Percentiles rank a stretch among this genome's conserved stretches.
These are phyloP conservation scores for Nesoenas mayeri DNA, from an alignment of 2,113 vertebrate species.

Conservation along the genomic window DNA sequence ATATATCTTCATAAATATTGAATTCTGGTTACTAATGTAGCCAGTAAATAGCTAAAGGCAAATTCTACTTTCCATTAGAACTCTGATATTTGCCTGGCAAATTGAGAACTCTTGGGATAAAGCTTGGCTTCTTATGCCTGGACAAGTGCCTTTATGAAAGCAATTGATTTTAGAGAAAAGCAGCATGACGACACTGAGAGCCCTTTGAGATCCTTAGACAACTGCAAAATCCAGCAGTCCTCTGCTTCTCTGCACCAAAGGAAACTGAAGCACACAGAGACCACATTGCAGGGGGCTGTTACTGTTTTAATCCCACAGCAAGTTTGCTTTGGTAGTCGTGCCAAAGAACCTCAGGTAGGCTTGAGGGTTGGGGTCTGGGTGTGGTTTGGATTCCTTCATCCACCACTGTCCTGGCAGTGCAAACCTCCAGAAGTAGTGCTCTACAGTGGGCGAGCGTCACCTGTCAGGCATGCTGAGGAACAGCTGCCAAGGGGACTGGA, in stretches of 20 bases:
- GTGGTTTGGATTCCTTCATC: neutral
- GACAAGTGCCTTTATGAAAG: neutral
- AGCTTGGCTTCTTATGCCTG: neutral
- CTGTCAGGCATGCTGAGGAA: neutral
- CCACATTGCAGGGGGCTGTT: neutral
- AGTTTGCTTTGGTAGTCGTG: neutral
- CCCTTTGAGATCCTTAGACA: neutral
- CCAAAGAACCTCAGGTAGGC: neutral
- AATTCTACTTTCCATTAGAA: slow-evolving; percentile 15
- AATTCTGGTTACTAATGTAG: slow-evolving; percentile 15
- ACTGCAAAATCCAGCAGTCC: neutral
- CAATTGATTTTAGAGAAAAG: slow-evolving; percentile 25
- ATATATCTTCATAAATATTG: slow-evolving; percentile 19
- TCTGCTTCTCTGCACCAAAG: neutral
- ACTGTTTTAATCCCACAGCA: neutral
- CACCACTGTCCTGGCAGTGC: accelerated
- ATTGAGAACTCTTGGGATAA: neutral
- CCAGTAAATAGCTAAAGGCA: slow-evolving; percentile 31
- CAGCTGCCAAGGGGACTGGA: neutral
- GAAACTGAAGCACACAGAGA: neutral
- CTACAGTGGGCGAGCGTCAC: neutral
- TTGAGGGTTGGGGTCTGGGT: neutral
- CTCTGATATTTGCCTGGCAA: slow-evolving; percentile 19
- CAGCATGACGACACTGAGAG: neutral
- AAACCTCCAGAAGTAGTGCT: neutral